A percentile compares a stretch with the other conserved stretches of the same genome.
These are phyloP conservation scores for Sinopyrophorus schimmeli DNA, from an alignment of 2,888 invertebrate genomes.

Conservation along the genomic window DNA sequence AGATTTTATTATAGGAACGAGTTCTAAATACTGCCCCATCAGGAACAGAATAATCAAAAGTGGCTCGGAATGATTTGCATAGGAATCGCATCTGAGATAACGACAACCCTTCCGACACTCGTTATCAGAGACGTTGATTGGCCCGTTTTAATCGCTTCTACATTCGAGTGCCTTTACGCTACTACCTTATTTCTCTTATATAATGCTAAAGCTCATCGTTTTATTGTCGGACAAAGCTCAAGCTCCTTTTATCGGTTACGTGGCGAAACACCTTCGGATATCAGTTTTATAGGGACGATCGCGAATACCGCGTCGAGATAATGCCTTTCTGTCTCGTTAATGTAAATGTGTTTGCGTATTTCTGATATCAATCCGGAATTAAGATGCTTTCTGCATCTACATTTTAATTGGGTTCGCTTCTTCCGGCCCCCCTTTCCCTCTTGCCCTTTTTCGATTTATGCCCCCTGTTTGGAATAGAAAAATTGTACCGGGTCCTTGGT, in stretches of 20 bases:
- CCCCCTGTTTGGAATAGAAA: too few species aligned
- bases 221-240: conserved; percentile 23
- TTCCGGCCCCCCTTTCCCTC: too few species aligned
- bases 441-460: too few species aligned
- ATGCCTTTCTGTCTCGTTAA: conserved; percentile 32
- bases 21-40: conserved; percentile 30
- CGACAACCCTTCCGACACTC: conserved; percentile 44
- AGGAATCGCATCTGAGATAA: conserved; percentile 46
- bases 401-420: too few species aligned
- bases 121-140: conserved; percentile 38
- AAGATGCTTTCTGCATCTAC: too few species aligned
- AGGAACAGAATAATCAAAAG: conserved; percentile 43
- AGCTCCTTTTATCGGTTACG: conserved; percentile 30
- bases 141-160: conserved; percentile 35
- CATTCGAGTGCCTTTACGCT: conserved; percentile 28
- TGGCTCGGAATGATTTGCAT: conserved; percentile 44
- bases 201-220: conserved; percentile 18
- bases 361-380: conserved; percentile 29
- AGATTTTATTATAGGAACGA: too few species aligned
- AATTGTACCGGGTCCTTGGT: too few species aligned
- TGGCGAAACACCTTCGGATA: conserved; percentile 23
- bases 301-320: conserved; percentile 31
- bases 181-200: conserved; percentile 15
- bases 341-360: conserved; percentile 33
- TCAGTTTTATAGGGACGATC: conserved; percentile 33